Conservation (phyloP, 2,113 vertebrate species). For the Ophiodon elongatus region DNA sequence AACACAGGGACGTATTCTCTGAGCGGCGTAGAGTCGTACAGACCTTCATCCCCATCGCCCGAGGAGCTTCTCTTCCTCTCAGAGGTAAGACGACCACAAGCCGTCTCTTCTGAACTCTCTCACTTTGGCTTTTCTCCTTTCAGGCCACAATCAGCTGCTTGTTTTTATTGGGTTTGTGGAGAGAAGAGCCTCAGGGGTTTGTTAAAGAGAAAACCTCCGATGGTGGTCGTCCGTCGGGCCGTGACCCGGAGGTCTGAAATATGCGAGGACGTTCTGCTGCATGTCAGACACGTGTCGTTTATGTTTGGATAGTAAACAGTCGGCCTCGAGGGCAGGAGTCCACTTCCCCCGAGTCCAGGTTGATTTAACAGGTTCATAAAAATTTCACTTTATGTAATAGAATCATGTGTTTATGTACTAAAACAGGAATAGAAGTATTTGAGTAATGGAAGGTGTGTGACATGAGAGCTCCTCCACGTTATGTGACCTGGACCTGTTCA, state of each 20-base stretch:
- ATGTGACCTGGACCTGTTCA: no score
- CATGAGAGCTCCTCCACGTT: neutral
- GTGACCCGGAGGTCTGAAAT: conserved; percentile 5
- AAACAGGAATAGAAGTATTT: neutral
- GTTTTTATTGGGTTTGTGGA: neutral
- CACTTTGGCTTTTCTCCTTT: neutral
- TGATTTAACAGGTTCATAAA: conserved; percentile 1
- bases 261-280: conserved; percentile 23
- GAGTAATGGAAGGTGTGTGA: no score
- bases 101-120: neutral
- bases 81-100: conserved; percentile 85
- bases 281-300: conserved; percentile 47
- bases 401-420: neutral
- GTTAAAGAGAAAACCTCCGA: neutral
- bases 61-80: conserved; percentile 82
- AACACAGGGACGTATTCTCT: conserved; percentile 85
- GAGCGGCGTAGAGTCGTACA: conserved; percentile 75
- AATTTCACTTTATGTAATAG: neutral
- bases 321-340: neutral
- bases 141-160: neutral
- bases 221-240: neutral
- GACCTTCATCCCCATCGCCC: conserved; percentile 77
- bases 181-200: neutral
- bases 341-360: conserved; percentile 8
- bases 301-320: conserved; percentile 33